Base-by-base conservation (phyloP, 2,797 vertebrate genomes). In the Phaenicophaeus curvirostris region DNA sequence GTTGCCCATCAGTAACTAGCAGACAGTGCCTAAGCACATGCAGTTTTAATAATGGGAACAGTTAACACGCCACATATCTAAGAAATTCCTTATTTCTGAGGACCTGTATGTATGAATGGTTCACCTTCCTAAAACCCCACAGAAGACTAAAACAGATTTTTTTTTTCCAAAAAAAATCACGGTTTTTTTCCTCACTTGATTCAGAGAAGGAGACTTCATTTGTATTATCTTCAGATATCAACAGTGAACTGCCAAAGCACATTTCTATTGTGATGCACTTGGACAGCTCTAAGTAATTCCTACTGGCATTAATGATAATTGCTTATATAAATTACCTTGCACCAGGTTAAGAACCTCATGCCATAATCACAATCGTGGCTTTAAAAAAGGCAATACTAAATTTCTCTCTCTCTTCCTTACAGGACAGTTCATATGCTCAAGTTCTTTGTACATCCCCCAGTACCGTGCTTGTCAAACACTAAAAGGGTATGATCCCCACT, bases 241-340 rank as follows among this genome's bases (percentile, higher is more conserved):
- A 90, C 46, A 89, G 75, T 76, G 92, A 97, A 87, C 90, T 86
- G 89, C 69, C 88, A 89, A 93, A 67, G 51, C 69, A 79, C 63
- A 88, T 88, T 91, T 93, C 94, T 92, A 75, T 65, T 75, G 88
- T 75, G 87, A 93, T 87, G 90, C 87, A 92, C 78, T 93, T 84
- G 76, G 48, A 77, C 30, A 86, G 76, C 85, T 90, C 83, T 63
- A 42, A 83, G 89, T 94, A 95, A 95, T 76, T 95, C 88, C 92
- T 89, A 58, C 19, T 50, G 85, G 92, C 59, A 87, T 81, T 95
- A 96, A 93, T 80, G 68, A 91, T 92, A 91, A 89, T 93, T 15
- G 1, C 81, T 94, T 95, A 94, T 31, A 87, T 91, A 95, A 93
- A 96, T 72, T 84, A 67, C 68, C 53, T 53, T 78, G 82, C 82